Base-by-base conservation (phyloP, 2,113 vertebrate genomes). In the Chlamydotis undulata region DNA sequence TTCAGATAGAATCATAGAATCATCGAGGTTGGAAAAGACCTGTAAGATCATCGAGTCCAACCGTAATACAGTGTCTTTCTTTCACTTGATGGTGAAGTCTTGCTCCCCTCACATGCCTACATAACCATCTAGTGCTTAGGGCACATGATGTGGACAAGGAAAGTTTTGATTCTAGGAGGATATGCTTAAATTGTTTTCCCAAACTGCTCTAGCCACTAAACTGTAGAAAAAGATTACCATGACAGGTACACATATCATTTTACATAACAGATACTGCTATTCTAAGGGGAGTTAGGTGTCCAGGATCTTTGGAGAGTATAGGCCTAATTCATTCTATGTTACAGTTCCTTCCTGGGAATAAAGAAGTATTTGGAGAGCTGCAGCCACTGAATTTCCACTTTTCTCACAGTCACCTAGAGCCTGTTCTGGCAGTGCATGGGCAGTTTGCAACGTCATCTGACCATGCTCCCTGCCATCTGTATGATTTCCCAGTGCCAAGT, bases 391-490 rank as follows among this genome's bases (percentile, higher is more conserved):
- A 21, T 79, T 89, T 73, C 18, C 31, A 57, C 18, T 19, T 73
- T 53, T 74, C 25, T 11, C 50, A 21, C 29, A 85, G 78, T 49
- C n/a, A 65, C 55, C 23, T 67, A n/a, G 29, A 89, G 50, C 8
- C 26, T 68, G 9, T 76, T 82, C 61, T 84, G 84, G 55, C 69
- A 83, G n/a, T 4, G 26, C n/a, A 74, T 1, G 16, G 39, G 24
- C 78, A 45, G 39, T 83, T 47, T 68, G 87, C 59, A 52, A 8
- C 33, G 49, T 71, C 76, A 90, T 24, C 68, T 86, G 86, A 81
- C 43, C 23, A 26, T 4, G n/a, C 35, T 90, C 39, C 39, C 14
- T 74, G 85, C 82, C 79, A 88, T 94, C 91, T 94, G 87, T 17
- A 43, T 47, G 52, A 35, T 53, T 53, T 83, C 45, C 65, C 31